These are phyloP conservation scores for Tenthredo notha DNA, from an alignment of 2,888 invertebrate genomes.

Conservation along the genomic window DNA sequence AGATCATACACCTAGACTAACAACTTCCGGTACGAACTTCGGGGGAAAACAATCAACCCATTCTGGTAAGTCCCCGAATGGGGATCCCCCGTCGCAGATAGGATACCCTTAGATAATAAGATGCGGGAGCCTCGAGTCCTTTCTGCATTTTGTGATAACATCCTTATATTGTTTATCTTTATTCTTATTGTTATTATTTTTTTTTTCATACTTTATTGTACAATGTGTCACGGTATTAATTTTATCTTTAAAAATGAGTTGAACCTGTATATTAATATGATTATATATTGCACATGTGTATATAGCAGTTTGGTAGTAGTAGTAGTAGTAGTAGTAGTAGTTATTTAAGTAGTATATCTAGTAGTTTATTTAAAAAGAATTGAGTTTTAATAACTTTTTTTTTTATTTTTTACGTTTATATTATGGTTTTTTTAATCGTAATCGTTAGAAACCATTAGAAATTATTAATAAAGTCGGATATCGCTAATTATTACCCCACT, in stretches of 20 bases:
- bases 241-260: not conserved
- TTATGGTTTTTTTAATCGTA: not conserved
- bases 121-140: constrained; percentile 8
- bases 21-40: constrained; percentile 76
- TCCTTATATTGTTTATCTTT: not conserved
- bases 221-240: not conserved
- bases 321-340: not conserved
- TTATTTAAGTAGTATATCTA: not conserved
- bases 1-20: constrained; percentile 72
- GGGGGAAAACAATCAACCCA: constrained; percentile 73
- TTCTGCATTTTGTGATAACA: constrained; percentile 46
- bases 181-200: not conserved
- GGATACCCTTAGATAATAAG: constrained; percentile 11
- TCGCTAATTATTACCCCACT: not conserved
- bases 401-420: not conserved
- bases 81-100: constrained; percentile 31
- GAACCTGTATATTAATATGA: constrained; percentile 21
- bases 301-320: not conserved
- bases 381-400: not conserved
- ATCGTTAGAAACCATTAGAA: not conserved
- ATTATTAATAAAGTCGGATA: too few species aligned
- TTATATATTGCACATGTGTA: not conserved
- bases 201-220: not conserved
- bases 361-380: not conserved
- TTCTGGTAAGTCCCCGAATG: constrained; percentile 65